These are phyloP conservation scores for Gallinago jamesoni DNA, from an alignment of 2,113 vertebrate species.

Conservation along the genomic window DNA sequence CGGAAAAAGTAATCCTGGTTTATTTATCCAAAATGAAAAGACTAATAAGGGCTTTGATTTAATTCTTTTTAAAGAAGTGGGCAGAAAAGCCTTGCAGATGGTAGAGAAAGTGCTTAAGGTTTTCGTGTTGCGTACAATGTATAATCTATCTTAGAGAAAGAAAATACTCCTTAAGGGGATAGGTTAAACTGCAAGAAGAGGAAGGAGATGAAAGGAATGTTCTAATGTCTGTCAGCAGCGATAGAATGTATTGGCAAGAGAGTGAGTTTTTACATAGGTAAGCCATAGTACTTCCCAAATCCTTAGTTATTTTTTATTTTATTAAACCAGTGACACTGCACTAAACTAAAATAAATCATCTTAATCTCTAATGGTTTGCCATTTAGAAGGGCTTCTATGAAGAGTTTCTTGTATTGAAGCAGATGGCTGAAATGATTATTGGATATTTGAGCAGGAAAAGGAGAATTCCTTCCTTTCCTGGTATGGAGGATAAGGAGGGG, in stretches of 20 bases:
- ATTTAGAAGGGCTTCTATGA: slow-evolving; percentile 47
- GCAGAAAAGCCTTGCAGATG: slow-evolving; percentile 66
- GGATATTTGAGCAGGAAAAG: slow-evolving; percentile 55
- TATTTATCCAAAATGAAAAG: slow-evolving; percentile 44
- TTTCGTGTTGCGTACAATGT: slow-evolving; percentile 59
- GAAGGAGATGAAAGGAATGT: slow-evolving; percentile 76
- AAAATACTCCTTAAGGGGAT: slow-evolving; percentile 74
- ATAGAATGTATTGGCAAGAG: slow-evolving; percentile 60
- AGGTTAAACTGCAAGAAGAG: slow-evolving; percentile 71
- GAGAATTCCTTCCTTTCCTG: slow-evolving; percentile 49
- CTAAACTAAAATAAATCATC: slow-evolving; percentile 66
- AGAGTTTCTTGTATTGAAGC: slow-evolving; percentile 38
- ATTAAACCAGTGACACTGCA: slow-evolving; percentile 58
- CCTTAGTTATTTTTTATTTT: slow-evolving; percentile 69
- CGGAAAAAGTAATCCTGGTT: slow-evolving; percentile 25
- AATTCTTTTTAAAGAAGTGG: slow-evolving; percentile 47
- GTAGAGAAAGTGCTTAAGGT: slow-evolving; percentile 61
- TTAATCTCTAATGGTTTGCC: slow-evolving; percentile 53
- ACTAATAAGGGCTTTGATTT: slow-evolving; percentile 22
- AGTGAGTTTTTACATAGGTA: slow-evolving; percentile 60
- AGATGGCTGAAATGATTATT: slow-evolving; percentile 50
- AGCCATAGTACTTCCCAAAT: slow-evolving; percentile 55
- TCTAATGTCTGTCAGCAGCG: slow-evolving; percentile 72
- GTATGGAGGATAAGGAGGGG: slow-evolving; percentile 27
- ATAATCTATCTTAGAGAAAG: slow-evolving; percentile 75